These are phyloP conservation scores for Pionites leucogaster DNA, from an alignment of 2,113 vertebrate species.

Conservation along the genomic window DNA sequence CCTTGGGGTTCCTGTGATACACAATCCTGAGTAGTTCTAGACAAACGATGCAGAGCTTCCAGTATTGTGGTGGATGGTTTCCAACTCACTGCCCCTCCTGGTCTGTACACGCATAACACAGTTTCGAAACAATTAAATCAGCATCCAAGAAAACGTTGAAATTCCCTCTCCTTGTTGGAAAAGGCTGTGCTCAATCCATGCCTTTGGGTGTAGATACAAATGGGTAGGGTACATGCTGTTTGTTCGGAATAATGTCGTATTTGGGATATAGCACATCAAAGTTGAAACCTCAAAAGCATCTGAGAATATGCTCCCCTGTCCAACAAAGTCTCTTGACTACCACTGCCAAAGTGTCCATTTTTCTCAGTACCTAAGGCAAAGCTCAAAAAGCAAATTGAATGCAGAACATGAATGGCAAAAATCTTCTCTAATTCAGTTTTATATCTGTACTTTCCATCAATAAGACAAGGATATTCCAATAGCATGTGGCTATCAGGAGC, in stretches of 20 bases:
- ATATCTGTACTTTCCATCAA: background rate
- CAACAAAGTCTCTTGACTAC: background rate
- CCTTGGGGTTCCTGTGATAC: background rate
- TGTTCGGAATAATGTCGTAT: background rate
- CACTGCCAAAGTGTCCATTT: background rate
- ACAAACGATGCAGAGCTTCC: background rate
- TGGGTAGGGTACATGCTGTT: background rate
- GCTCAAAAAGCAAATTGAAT: background rate
- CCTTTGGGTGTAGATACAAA: background rate
- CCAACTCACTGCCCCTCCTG: background rate
- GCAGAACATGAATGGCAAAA: background rate
- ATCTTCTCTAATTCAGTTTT: background rate
- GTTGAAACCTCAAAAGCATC: background rate
- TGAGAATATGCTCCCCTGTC: background rate
- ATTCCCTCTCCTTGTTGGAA: background rate
- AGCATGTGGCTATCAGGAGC: background rate
- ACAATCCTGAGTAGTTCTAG: background rate
- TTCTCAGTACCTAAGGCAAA: background rate
- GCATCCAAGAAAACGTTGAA: background rate
- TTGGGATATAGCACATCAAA: background rate
- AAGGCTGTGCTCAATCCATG: background rate
- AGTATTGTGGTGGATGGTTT: background rate
- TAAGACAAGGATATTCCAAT: background rate
- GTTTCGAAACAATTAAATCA: background rate
- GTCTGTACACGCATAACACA: rapidly evolving